These are phyloP conservation scores for Patella pellucida DNA, from an alignment of 2,888 invertebrate species.

Conservation along the genomic window DNA sequence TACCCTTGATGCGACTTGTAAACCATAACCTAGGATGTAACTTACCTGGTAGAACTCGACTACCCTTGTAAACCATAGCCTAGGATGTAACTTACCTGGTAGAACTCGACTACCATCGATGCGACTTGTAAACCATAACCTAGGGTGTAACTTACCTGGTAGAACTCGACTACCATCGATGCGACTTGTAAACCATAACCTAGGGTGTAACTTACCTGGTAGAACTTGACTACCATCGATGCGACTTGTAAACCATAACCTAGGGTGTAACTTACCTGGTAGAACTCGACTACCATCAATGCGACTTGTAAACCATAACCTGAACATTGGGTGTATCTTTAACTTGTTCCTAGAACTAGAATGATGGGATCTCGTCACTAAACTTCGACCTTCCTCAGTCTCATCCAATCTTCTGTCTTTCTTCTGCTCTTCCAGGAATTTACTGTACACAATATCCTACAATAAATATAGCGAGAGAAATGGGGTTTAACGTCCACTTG, in stretches of 20 bases:
- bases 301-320: slow-evolving; percentile 65
- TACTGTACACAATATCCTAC: slow-evolving; percentile 57
- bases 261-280: slow-evolving; percentile 57
- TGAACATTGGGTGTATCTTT: slow-evolving; percentile 53
- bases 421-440: slow-evolving; percentile 33
- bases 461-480: too few species aligned
- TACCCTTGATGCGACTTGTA: slow-evolving; percentile 56
- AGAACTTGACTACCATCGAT: slow-evolving; percentile 55
- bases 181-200: slow-evolving; percentile 65
- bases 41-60: slow-evolving; percentile 57
- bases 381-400: slow-evolving; percentile 47
- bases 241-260: slow-evolving; percentile 65
- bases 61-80: slow-evolving; percentile 65
- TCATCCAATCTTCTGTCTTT: slow-evolving; percentile 36
- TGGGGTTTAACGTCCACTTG: too few species aligned
- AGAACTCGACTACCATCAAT: slow-evolving; percentile 55
- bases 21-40: slow-evolving; percentile 63
- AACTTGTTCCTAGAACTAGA: slow-evolving; percentile 31
- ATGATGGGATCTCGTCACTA: slow-evolving; percentile 46
- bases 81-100: slow-evolving; percentile 57
- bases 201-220: slow-evolving; percentile 54
- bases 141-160: slow-evolving; percentile 52
- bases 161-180: slow-evolving; percentile 55
- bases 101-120: slow-evolving; percentile 54
- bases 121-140: slow-evolving; percentile 65